Conservation (phyloP, 1,140 invertebrate genomes). For the Drosophila suzukii region DNA sequence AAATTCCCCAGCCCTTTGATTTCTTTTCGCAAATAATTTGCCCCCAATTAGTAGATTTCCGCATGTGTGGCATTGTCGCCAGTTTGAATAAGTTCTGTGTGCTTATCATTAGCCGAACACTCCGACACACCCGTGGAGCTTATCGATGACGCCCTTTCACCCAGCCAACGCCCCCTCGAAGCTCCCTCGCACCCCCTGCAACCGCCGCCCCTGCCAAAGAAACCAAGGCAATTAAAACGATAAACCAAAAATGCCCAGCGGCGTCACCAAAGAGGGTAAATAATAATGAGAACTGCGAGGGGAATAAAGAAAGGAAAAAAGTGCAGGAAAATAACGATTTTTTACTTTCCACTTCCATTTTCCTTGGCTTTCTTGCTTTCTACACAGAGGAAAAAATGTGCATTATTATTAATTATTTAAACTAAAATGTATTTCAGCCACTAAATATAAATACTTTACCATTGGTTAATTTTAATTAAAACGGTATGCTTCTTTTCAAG, state of each 20-base stretch:
- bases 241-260: constrained; percentile 73
- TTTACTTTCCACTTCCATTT: constrained; percentile 1
- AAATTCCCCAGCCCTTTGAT: neutral
- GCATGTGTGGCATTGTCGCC: constrained; percentile 4
- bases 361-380: neutral
- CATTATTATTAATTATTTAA: too few relatives aligned
- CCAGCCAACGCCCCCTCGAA: too few relatives aligned
- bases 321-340: constrained; percentile 24
- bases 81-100: constrained; percentile 51
- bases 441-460: neutral
- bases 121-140: constrained; percentile 25
- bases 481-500: too few relatives aligned
- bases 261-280: constrained; percentile 33
- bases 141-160: constrained; percentile 35
- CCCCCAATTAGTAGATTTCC: constrained; percentile 41
- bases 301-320: constrained; percentile 10
- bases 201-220: constrained; percentile 4
- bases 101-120: constrained; percentile 66
- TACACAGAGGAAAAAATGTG: neutral
- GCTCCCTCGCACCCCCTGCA: neutral
- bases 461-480: too few relatives aligned
- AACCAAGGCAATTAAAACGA: constrained; percentile 73
- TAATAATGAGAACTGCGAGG: constrained; percentile 26
- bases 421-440: too few relatives aligned
- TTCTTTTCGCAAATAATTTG: constrained; percentile 28